Base-by-base conservation (phyloP, 2,113 vertebrate genomes). In the Neogobius melanostomus region DNA sequence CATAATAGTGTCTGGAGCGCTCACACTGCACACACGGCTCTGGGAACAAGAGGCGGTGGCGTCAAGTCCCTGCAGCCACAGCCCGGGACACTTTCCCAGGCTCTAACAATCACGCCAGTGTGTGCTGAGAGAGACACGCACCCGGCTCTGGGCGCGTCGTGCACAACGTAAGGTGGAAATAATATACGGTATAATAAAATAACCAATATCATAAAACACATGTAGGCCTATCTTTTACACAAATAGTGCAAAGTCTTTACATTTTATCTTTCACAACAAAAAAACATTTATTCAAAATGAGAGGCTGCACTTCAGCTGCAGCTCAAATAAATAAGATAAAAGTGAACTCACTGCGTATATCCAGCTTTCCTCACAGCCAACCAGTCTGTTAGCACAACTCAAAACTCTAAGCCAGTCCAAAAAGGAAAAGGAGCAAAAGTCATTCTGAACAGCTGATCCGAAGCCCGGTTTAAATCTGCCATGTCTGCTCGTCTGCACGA, bases 101-200 rank as follows among this genome's bases (percentile, higher is more conserved):
- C 91, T 94, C 91, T 82, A 94, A 94, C 93, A 95, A 94, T 95
- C 93, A 88, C 89, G 91, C 93, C 91, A 94, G 94, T 95, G 93
- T 95, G 93, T 93, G 94, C 92, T 93, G 90, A 90, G 67, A 60
- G 84, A 84, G 90, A 90, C 91, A 89, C 88, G 89, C 90, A 82
- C 89, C 82, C 88, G 87, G 89, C 88, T 88, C 82, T 81, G 79
- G 89, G 90, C 80, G 86, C 87, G 91, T 87, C 87, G 87, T 44
- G 59, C 36, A n/a, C 42, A 14, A 44, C n/a, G 42, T 45, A 44
- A 10, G 11, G 49, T 14, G 49, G 11, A 51, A 51, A 51, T 14
- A 14, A 51, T 3, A 51, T 36, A 28, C 28, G 28, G 28, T 28
- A 28, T 28, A 28, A 28, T 28, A 36, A 36, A 36, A 36, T 36